Percentiles rank a stretch among this genome's conserved stretches.
These are phyloP conservation scores for Cardinalis cardinalis DNA, from an alignment of 2,113 vertebrate species.

Conservation along the genomic window DNA sequence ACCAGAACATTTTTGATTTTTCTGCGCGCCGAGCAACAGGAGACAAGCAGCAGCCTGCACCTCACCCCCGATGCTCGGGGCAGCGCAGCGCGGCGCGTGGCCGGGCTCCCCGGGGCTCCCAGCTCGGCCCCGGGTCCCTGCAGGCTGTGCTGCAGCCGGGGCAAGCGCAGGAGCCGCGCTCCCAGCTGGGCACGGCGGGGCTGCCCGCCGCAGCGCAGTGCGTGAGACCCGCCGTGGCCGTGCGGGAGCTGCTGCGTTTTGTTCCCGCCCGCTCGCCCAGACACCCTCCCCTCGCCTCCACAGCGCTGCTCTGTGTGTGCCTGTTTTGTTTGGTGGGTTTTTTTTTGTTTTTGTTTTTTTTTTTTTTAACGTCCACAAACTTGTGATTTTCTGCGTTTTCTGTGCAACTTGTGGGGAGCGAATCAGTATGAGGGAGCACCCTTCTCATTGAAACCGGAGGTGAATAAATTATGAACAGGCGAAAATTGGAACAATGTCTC, in stretches of 20 bases:
- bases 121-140: background rate
- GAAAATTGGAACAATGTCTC: constrained; percentile 61
- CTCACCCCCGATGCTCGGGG: background rate
- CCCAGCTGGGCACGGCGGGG: background rate
- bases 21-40: fast-evolving
- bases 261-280: background rate
- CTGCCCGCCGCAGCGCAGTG: fast-evolving
- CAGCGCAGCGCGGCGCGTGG: fast-evolving
- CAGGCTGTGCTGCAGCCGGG: background rate
- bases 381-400: constrained; percentile 16
- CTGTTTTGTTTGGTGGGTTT: background rate
- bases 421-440: constrained; percentile 10
- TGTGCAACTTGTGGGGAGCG: background rate
- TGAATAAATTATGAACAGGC: constrained; percentile 61
- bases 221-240: fast-evolving
- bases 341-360: background rate
- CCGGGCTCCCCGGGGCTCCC: background rate
- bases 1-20: background rate
- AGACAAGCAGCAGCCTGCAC: background rate
- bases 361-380: background rate
- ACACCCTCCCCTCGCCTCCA: background rate
- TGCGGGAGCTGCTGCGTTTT: background rate
- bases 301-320: background rate
- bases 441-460: constrained; percentile 36
- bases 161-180: background rate